phyloP scores from a whole-genome alignment of 2,113 vertebrate species.

The Dasypus novemcinctus region DNA sequence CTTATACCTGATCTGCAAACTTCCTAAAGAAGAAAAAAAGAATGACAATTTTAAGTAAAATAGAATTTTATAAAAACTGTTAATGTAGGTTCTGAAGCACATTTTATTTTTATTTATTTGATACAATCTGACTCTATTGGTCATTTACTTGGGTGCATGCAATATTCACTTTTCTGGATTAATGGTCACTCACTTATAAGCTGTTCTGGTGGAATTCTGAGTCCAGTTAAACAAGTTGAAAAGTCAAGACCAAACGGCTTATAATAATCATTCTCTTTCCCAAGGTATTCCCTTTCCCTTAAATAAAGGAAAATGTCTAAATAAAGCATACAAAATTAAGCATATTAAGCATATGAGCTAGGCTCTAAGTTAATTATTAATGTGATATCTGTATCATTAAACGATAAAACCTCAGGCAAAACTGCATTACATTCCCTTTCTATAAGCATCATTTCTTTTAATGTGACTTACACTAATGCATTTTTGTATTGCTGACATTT shows the following conservation, averaged over 20 bases:
- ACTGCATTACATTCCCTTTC: background rate
- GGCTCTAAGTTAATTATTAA: background rate
- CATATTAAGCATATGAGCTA: background rate
- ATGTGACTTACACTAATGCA: background rate
- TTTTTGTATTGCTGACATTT: background rate
- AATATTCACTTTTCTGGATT: background rate
- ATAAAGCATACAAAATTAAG: too few species aligned
- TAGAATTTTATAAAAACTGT: background rate
- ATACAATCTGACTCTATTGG: background rate
- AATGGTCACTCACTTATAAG: background rate
- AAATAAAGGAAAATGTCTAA: background rate
- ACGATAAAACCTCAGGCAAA: background rate
- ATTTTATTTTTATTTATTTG: background rate
- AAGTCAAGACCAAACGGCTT: background rate
- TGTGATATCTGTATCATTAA: background rate
- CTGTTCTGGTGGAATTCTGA: background rate
- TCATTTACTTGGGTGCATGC: background rate
- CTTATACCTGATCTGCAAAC: slow-evolving; percentile 86
- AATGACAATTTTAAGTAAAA: background rate
- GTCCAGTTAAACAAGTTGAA: background rate
- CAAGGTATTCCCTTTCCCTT: background rate
- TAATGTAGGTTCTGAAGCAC: background rate
- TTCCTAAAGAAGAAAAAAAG: slow-evolving; percentile 78
- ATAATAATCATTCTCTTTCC: background rate
- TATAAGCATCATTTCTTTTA: slow-evolving; percentile 8